Base-by-base conservation (phyloP, 2,888 invertebrate genomes). In the Piscicola geometra region DNA sequence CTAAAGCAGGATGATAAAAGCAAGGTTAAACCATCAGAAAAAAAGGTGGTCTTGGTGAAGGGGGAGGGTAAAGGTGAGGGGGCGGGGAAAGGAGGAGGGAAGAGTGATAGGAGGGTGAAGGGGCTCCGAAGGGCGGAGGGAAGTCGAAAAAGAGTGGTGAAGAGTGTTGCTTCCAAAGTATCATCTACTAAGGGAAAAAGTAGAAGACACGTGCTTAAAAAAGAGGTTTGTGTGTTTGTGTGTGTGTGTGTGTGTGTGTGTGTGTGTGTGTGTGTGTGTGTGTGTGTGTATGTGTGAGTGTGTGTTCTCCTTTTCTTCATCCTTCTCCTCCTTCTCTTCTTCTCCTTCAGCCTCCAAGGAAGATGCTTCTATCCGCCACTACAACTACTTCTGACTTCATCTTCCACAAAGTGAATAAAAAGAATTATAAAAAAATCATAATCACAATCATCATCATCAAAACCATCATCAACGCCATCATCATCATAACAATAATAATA, bases 341-440 rank as follows among this genome's bases (percentile, higher is more conserved):
- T n/a, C 50, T 30, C 28, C 82, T 84, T 78, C 83, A 88, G 87
- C 92, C 93, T 0, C 88, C 91, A 1, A 93, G 92, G 85, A 91
- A 93, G 0, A 92, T 93, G 0, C 88, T 89, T 0, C 89, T 92
- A 15, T 91, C 92, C 25, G 91, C 93, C 0, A 92, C 92, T 30
- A 90, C 92, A 0, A 90, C 92, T 15, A 92, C 92, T 5, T 91
- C 91, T 79, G 90, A 92, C 77, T 90, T 89, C 81, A 88, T 92
- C 32, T 93, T 92, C 85, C 89, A 90, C 84, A 90, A 91, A 86
- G 90, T 90, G 85, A n/a, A n/a, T n/a, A n/a, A n/a, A n/a, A n/a
- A n/a, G n/a, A n/a, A n/a, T n/a, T n/a, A n/a, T n/a, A n/a, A n/a
- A n/a, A n/a, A n/a, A n/a, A n/a, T n/a, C n/a, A n/a, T n/a, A n/a